phyloP scores from a whole-genome alignment of 2,113 vertebrate species.

The Panurus biarmicus region DNA sequence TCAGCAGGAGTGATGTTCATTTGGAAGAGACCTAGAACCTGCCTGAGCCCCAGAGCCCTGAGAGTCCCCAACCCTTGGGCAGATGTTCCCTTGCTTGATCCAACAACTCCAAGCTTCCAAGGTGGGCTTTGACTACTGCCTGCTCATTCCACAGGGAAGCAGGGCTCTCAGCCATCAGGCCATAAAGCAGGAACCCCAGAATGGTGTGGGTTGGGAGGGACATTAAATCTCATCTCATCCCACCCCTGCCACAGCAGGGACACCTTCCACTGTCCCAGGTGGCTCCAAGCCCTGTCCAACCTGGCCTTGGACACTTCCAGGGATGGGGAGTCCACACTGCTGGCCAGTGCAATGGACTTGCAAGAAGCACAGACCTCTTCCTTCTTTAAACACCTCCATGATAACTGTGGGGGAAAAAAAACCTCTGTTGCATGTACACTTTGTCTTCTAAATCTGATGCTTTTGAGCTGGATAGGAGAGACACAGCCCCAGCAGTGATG shows the following conservation, averaged over 20 bases:
- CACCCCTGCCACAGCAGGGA: not conserved
- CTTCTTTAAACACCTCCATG: not conserved
- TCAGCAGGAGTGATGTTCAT: not conserved
- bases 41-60: not conserved
- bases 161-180: not conserved
- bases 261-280: rapidly evolving
- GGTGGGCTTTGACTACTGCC: not conserved
- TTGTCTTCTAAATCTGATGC: not conserved
- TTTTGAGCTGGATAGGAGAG: not conserved
- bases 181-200: not conserved
- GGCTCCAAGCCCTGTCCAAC: not conserved
- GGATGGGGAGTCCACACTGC: rapidly evolving
- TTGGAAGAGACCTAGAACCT: not conserved
- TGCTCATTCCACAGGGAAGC: not conserved
- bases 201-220: rapidly evolving
- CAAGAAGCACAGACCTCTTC: not conserved
- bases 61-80: not conserved
- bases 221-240: rapidly evolving
- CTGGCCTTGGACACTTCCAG: not conserved
- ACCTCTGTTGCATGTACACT: rapidly evolving
- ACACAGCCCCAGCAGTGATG: not conserved
- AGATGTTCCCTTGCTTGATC: not conserved
- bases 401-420: no score
- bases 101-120: not conserved
- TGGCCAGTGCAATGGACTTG: not conserved